A percentile compares a stretch with the other conserved stretches of the same genome.
Evolutionary conservation across 2,113 vertebrate genomes (phyloP).

Genomic region (Macquaria ambigua): DNA sequence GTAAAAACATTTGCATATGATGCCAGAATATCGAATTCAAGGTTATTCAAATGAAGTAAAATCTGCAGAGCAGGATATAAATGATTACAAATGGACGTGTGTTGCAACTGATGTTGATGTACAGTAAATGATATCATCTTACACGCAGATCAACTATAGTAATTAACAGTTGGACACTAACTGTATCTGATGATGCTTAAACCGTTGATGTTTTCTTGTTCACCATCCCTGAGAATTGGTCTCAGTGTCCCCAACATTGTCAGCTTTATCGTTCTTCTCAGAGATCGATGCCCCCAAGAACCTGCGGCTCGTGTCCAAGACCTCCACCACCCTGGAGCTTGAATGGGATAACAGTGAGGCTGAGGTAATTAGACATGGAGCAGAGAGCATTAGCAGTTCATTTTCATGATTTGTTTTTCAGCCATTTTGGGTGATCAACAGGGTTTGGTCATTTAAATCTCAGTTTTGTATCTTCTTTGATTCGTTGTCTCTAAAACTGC

Average conservation of each 20-base stretch:
- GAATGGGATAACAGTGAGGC: slow-evolving; percentile 99
- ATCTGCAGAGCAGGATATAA: neutral
- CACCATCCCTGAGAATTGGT: slow-evolving; percentile 73
- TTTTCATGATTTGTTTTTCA: neutral
- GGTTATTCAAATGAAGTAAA: neutral
- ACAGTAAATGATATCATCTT: neutral
- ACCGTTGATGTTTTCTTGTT: slow-evolving; percentile 63
- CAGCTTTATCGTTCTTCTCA: slow-evolving; percentile 86
- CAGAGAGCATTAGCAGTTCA: neutral
- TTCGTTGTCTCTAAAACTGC: neutral
- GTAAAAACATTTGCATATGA: neutral
- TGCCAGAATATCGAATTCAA: neutral
- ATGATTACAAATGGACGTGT: neutral
- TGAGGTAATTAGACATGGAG: slow-evolving; percentile 69
- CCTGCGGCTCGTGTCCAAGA: slow-evolving; percentile 88
- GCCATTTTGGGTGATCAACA: neutral
- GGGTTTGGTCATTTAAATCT: neutral
- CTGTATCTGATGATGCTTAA: slow-evolving; percentile 24
- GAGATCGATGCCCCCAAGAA: slow-evolving; percentile 98
- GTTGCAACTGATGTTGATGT: neutral
- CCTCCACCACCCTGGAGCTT: slow-evolving; percentile 89
- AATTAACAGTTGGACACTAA: neutral
- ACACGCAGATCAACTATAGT: neutral
- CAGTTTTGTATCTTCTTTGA: neutral
- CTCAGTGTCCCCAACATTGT: slow-evolving; percentile 83